A percentile compares a stretch with the other conserved stretches of the same genome.
These are phyloP conservation scores for Anguilla obscura DNA, from an alignment of 2,797 vertebrate species.

Conservation along the genomic window DNA sequence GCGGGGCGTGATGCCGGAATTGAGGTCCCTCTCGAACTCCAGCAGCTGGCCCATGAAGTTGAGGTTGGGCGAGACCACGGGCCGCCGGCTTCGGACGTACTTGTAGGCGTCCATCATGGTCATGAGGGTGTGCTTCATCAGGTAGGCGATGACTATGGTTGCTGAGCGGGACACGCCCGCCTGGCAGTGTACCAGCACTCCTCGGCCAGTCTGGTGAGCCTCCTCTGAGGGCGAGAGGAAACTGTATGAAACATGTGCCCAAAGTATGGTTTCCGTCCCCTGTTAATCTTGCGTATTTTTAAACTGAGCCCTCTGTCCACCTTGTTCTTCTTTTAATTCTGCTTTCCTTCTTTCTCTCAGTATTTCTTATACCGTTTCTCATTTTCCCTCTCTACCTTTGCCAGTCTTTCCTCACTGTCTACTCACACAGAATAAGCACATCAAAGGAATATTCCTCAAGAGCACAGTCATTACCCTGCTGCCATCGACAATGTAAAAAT, in stretches of 20 bases:
- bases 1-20: slow-evolving; percentile 82
- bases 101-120: slow-evolving; percentile 89
- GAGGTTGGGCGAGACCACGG: slow-evolving; percentile 84
- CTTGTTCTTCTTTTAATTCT: background rate
- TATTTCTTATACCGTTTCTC: background rate
- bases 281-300: background rate
- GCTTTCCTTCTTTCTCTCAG: background rate
- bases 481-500: background rate
- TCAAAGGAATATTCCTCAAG: background rate
- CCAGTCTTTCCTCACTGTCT: background rate
- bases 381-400: background rate
- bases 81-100: slow-evolving; percentile 81
- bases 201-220: slow-evolving; percentile 81
- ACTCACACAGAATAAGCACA: background rate
- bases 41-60: slow-evolving; percentile 90
- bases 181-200: slow-evolving; percentile 86
- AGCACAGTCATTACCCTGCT: background rate
- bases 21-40: slow-evolving; percentile 86
- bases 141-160: slow-evolving; percentile 85
- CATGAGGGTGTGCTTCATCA: slow-evolving; percentile 92
- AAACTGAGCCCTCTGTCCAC: background rate
- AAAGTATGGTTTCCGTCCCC: background rate
- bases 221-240: slow-evolving; percentile 71
- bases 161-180: slow-evolving; percentile 86
- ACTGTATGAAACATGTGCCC: slow-evolving; percentile 25